Evolutionary conservation across 37 sponge, comb jelly and placozoan genomes (phyloP).

Genomic region (Beroe forskalii): DNA sequence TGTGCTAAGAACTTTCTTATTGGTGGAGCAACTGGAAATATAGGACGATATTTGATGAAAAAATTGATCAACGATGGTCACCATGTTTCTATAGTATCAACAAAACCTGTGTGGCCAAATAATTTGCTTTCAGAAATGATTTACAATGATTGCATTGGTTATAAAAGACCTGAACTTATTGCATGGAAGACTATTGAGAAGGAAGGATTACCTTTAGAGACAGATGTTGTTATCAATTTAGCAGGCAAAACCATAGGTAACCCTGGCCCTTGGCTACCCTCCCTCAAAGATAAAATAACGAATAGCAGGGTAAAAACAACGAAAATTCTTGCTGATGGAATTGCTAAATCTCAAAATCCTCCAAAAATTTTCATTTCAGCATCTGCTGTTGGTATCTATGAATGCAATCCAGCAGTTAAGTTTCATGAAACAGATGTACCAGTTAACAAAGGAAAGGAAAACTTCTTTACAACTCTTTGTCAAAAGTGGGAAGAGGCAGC

Average conservation of each 20-base stretch:
- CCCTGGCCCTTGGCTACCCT: background rate
- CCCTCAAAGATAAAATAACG: background rate
- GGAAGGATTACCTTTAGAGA: conserved; percentile 36
- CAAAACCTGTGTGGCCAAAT: background rate
- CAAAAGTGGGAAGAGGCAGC: conserved; percentile 27
- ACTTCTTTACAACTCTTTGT: conserved; percentile 24
- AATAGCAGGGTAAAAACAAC: conserved; percentile 19
- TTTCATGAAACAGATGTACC: conserved; percentile 14
- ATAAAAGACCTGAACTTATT: background rate
- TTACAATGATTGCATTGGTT: too few species aligned
- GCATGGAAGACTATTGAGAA: conserved; percentile 30
- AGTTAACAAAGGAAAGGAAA: background rate
- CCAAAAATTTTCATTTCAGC: conserved; percentile 40
- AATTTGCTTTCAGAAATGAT: too few species aligned
- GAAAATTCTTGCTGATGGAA: background rate
- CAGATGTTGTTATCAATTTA: conserved; percentile 51
- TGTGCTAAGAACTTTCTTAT: conserved; percentile 22
- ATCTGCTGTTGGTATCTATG: conserved; percentile 52
- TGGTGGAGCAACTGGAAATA: conserved; percentile 40
- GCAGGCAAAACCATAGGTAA: conserved; percentile 12
- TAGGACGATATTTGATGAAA: background rate
- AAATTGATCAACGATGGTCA: conserved; percentile 15
- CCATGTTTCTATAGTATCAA: conserved; percentile 10
- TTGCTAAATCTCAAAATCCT: background rate
- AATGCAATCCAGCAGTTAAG: background rate